Evolutionary conservation across 2,113 vertebrate species (phyloP).

Genomic region (Parotia lawesii): DNA sequence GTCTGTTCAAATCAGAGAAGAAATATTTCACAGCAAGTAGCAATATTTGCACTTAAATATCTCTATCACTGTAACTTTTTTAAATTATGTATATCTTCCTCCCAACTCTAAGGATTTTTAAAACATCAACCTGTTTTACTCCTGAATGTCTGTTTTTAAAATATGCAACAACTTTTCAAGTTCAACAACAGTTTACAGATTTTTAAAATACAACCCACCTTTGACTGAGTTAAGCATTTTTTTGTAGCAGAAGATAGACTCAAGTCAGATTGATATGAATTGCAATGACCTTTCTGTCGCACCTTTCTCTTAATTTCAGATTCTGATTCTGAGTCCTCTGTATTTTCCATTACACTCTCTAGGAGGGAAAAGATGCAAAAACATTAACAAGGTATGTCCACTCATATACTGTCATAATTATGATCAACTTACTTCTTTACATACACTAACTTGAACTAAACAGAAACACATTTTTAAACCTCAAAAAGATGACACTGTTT

Average conservation of each 20-base stretch:
- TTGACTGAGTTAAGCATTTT: slow-evolving; percentile 70
- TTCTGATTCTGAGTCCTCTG: slow-evolving; percentile 70
- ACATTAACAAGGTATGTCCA: not conserved
- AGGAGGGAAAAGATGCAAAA: not conserved
- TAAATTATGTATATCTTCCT: not conserved
- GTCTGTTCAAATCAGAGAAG: not conserved
- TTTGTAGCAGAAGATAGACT: slow-evolving; percentile 65
- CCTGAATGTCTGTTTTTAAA: not conserved
- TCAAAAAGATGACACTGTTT: not conserved
- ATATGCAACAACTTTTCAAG: not conserved
- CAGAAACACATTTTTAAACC: not conserved
- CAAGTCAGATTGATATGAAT: slow-evolving; percentile 50
- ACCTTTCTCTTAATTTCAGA: slow-evolving; percentile 74
- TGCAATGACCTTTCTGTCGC: slow-evolving; percentile 71
- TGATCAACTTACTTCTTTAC: not conserved
- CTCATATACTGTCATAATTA: not conserved
- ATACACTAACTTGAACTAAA: not conserved
- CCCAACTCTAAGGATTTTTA: not conserved
- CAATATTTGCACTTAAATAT: not conserved
- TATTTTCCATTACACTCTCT: slow-evolving; percentile 71
- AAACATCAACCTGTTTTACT: not conserved
- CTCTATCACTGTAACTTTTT: not conserved
- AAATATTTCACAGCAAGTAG: not conserved
- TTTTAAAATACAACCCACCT: slow-evolving; percentile 66
- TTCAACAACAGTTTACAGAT: not conserved